Conservation (phyloP, 23 tunicate species). For the Botrylloides violaceus region DNA sequence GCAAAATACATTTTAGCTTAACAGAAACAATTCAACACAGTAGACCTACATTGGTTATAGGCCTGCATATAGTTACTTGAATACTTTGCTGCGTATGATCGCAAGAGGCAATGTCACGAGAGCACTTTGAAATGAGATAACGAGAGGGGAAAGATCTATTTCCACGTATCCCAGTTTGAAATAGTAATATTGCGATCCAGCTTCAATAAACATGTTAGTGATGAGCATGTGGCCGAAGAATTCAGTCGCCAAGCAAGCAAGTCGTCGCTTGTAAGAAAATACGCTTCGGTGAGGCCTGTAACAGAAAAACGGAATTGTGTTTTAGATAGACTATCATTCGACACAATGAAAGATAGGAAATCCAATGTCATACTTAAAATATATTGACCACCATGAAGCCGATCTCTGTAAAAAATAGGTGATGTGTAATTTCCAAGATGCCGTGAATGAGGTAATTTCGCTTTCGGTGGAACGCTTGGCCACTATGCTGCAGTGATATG, state of each 20-base stretch:
- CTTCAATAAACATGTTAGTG: slow-evolving; percentile 44
- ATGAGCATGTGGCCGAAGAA: slow-evolving; percentile 65
- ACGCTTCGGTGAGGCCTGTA: slow-evolving; percentile 46
- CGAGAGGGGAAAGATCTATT: slow-evolving; percentile 32
- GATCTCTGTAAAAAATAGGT: neutral
- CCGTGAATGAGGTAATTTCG: slow-evolving; percentile 23
- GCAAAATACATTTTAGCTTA: neutral
- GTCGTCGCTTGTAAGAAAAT: slow-evolving; percentile 47
- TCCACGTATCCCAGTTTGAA: slow-evolving; percentile 39
- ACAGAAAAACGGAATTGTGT: neutral
- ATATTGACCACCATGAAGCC: slow-evolving; percentile 45
- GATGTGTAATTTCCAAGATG: slow-evolving; percentile 26
- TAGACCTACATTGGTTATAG: no score
- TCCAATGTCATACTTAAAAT: slow-evolving; percentile 20
- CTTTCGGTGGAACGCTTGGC: neutral
- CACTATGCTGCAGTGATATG: slow-evolving; percentile 41
- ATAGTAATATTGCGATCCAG: slow-evolving; percentile 24
- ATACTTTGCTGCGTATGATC: neutral
- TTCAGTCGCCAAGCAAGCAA: slow-evolving; percentile 46
- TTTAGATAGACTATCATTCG: neutral
- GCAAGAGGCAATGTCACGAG: slow-evolving; percentile 43
- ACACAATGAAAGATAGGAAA: neutral
- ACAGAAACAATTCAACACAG: no score
- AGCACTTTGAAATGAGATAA: slow-evolving; percentile 48
- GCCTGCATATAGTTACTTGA: neutral